These are phyloP conservation scores for Xylota sylvarum DNA, from an alignment of 2,888 invertebrate species.

Conservation along the genomic window DNA sequence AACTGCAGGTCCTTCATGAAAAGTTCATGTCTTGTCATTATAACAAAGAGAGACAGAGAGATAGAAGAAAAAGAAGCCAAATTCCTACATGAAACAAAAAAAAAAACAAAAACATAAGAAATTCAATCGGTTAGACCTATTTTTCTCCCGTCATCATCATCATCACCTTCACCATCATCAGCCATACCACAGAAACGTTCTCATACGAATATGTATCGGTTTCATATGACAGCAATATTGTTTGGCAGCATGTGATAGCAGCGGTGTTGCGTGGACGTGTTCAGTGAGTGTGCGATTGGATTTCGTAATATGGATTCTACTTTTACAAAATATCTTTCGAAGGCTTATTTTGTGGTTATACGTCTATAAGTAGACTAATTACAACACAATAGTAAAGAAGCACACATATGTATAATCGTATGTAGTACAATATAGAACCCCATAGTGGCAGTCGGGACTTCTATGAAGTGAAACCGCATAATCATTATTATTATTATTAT, in stretches of 20 bases:
- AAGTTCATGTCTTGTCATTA: conserved; percentile 4
- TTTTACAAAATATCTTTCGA: conserved; percentile 29
- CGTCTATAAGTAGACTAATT: conserved; percentile 38
- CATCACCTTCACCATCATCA: conserved; percentile 17
- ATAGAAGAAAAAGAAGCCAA: conserved; percentile 11
- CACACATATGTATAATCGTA: background rate
- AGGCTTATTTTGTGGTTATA: conserved; percentile 40
- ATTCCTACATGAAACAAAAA: conserved; percentile 25
- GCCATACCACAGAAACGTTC: background rate
- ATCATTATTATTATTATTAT: too few relatives aligned
- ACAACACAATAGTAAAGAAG: background rate
- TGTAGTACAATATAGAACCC: background rate
- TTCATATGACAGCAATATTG: background rate
- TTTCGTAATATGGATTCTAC: conserved; percentile 42
- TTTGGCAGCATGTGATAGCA: conserved; percentile 3
- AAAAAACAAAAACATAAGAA: conserved; percentile 61
- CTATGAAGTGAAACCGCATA: conserved; percentile 60
- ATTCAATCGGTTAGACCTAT: conserved; percentile 69
- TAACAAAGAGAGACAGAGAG: conserved; percentile 14
- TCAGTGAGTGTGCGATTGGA: conserved; percentile 31
- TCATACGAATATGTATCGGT: background rate
- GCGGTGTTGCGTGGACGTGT: conserved; percentile 29
- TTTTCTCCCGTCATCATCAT: conserved; percentile 42
- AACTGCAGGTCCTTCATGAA: too few relatives aligned
- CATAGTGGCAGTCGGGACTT: conserved; percentile 9